These are phyloP conservation scores for Regulus satrapa DNA, from an alignment of 2,113 vertebrate species.

Conservation along the genomic window DNA sequence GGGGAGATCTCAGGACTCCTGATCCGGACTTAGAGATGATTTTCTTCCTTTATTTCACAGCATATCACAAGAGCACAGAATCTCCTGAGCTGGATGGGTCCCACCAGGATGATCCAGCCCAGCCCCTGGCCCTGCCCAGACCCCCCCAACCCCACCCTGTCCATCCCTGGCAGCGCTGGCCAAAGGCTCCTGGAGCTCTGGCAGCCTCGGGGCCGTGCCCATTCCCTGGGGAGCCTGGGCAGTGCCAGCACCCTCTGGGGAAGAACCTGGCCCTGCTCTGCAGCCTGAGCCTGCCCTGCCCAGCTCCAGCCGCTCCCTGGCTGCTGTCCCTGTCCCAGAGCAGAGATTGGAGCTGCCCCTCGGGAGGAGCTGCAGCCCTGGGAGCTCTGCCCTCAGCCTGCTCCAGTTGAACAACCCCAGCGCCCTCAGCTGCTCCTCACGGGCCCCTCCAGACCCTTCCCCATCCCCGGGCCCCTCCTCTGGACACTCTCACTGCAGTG, in stretches of 20 bases:
- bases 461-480: neutral
- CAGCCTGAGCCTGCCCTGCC: too few species aligned
- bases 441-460: neutral
- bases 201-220: neutral
- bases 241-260: too few species aligned
- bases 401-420: neutral
- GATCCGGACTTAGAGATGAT: rapidly evolving
- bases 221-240: neutral
- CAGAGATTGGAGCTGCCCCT: neutral
- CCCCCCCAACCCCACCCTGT: neutral
- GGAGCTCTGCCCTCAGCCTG: neutral
- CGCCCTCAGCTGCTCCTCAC: neutral
- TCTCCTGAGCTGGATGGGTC: neutral
- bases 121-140: neutral
- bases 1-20: neutral
- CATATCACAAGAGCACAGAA: neutral
- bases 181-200: neutral
- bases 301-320: neutral
- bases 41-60: neutral
- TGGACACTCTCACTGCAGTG: neutral
- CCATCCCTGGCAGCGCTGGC: neutral
- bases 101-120: rapidly evolving
- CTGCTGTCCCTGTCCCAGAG: neutral
- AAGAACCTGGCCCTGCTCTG: too few species aligned
- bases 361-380: neutral